Evolutionary conservation across 2,113 vertebrate genomes (phyloP).

Genomic region (Zosterops lateralis): DNA sequence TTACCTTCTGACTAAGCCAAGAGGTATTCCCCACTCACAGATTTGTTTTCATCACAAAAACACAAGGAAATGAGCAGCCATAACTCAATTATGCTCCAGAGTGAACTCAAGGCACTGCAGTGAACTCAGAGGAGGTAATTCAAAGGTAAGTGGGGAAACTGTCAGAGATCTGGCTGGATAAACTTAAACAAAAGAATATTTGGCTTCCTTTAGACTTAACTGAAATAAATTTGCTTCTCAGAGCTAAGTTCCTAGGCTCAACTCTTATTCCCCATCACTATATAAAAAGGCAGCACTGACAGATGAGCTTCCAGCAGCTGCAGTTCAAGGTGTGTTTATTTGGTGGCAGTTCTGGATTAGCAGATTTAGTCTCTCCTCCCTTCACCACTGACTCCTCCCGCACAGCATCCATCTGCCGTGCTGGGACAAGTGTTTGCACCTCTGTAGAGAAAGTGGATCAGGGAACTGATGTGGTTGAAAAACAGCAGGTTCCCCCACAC

Average conservation of each 20-base stretch:
- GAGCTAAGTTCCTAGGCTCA: not conserved
- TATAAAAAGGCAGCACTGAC: not conserved
- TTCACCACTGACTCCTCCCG: not conserved
- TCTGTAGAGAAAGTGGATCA: not conserved
- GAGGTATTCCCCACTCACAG: not conserved
- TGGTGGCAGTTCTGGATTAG: not conserved
- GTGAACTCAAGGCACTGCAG: not conserved
- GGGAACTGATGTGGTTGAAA: not conserved
- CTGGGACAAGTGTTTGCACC: not conserved
- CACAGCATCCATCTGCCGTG: not conserved
- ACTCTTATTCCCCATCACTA: not conserved
- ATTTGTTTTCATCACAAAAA: not conserved
- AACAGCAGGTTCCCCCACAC: accelerated
- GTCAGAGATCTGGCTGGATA: not conserved
- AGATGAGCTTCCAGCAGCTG: not conserved
- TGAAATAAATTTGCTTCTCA: not conserved
- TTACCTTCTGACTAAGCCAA: not conserved
- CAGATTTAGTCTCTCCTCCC: not conserved
- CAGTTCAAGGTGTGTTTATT: not conserved
- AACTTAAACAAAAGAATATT: slow-evolving; percentile 20
- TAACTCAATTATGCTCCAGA: not conserved
- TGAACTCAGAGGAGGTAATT: not conserved
- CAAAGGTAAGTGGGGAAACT: not conserved
- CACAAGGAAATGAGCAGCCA: not conserved
- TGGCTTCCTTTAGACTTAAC: not conserved